Percentiles rank a stretch among this genome's conserved stretches.
Conservation (phyloP, 2,113 vertebrate species). For the Brachypteracias leptosomus region DNA sequence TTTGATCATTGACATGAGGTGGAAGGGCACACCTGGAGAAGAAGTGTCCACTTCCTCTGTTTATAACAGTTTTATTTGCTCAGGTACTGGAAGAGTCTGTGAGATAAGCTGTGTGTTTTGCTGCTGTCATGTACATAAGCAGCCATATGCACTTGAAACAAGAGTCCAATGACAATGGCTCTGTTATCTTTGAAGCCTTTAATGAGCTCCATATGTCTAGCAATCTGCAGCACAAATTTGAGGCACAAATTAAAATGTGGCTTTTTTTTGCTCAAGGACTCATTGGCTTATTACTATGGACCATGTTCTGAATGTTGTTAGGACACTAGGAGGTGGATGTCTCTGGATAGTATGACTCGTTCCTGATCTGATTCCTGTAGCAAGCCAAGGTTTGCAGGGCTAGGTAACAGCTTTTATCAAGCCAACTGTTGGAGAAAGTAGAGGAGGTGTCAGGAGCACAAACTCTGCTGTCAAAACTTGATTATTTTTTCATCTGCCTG, state of each 20-base stretch:
- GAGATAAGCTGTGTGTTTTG: conserved; percentile 21
- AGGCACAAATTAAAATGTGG: conserved; percentile 33
- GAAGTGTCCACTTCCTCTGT: not conserved
- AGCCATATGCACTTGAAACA: conserved; percentile 57
- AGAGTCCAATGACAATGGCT: conserved; percentile 63
- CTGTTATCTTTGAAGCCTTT: conserved; percentile 60
- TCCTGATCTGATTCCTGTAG: not conserved
- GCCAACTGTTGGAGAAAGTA: not conserved
- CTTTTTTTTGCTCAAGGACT: conserved; percentile 53
- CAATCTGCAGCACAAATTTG: conserved; percentile 41
- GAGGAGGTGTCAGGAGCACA: not conserved
- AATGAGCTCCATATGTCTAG: conserved; percentile 64
- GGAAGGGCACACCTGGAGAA: not conserved
- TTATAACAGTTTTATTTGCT: not conserved
- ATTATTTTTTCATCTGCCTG: not conserved
- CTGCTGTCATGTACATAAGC: conserved; percentile 6
- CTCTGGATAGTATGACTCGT: not conserved
- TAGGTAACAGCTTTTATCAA: conserved; percentile 28
- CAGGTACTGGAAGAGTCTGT: not conserved
- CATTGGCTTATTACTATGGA: not conserved
- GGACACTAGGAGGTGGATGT: conserved; percentile 12
- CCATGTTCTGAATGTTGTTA: not conserved
- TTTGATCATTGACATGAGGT: not conserved
- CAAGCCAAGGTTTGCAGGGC: not conserved
- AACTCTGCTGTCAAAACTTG: not conserved